Conservation (phyloP, 2,113 vertebrate species). For the Marmota monax region DNA sequence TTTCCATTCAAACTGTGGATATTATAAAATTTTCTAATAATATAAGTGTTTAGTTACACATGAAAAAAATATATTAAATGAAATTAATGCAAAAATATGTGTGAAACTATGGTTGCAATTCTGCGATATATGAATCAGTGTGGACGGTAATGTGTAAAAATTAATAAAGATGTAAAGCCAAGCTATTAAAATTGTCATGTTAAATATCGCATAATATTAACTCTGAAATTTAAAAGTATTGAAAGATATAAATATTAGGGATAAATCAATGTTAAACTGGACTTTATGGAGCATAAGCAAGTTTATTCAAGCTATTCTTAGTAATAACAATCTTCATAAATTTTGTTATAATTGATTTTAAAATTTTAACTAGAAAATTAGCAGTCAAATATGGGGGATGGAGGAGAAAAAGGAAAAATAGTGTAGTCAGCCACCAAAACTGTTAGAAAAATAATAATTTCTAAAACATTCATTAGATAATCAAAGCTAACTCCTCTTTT, state of each 20-base stretch:
- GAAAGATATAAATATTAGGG: not conserved
- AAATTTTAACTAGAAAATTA: slow-evolving; percentile 32
- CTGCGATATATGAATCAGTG: not conserved
- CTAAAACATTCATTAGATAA: slow-evolving; percentile 22
- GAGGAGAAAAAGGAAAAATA: not conserved
- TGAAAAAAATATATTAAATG: not conserved
- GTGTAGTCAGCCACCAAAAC: not conserved
- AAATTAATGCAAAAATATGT: not conserved
- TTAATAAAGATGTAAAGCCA: not conserved
- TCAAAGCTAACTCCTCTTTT: slow-evolving; percentile 42
- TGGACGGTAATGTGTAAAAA: not conserved
- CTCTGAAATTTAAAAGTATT: not conserved
- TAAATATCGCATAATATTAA: slow-evolving; percentile 4
- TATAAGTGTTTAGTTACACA: not conserved
- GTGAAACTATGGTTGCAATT: not conserved
- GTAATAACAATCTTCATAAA: not conserved
- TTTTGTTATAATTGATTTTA: slow-evolving; percentile 34
- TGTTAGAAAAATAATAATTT: not conserved
- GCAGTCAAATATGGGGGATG: not conserved
- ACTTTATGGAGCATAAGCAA: not conserved
- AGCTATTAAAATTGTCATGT: not conserved
- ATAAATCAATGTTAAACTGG: slow-evolving; percentile 12
- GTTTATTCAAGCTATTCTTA: slow-evolving; percentile 13
- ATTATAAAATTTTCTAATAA: slow-evolving; percentile 22
- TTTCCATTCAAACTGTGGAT: not conserved